These are phyloP conservation scores for Cantharis flavilabris DNA, from an alignment of 2,888 invertebrate species.

Conservation along the genomic window DNA sequence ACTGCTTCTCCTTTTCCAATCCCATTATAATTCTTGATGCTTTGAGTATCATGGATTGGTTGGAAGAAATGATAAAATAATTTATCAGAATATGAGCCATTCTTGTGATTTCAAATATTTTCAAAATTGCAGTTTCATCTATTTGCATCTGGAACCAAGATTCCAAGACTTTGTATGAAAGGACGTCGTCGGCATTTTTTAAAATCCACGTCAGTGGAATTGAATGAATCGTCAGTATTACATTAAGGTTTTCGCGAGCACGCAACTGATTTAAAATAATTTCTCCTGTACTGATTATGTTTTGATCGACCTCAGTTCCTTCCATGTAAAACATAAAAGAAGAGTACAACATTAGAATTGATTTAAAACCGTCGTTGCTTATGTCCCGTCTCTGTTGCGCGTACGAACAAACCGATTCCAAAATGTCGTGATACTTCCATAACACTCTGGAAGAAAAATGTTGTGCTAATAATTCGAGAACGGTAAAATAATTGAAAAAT, in stretches of 20 bases:
- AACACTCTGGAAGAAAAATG: background rate
- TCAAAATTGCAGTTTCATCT: background rate
- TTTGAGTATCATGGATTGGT: background rate
- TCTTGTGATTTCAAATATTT: background rate
- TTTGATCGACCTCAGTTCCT: background rate
- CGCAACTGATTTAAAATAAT: background rate
- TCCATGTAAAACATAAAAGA: no score
- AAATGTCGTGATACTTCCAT: background rate
- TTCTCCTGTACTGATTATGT: background rate
- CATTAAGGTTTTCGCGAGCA: background rate
- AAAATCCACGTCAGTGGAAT: background rate
- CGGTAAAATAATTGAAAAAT: no score
- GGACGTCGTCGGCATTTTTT: background rate
- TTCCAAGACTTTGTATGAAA: background rate
- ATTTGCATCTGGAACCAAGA: background rate
- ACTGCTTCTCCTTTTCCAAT: background rate
- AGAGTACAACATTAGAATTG: background rate
- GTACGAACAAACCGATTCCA: background rate
- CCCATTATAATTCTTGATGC: background rate
- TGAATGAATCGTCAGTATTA: background rate
- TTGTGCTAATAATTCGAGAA: no score
- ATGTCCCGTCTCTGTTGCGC: background rate
- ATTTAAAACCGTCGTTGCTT: background rate
- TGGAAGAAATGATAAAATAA: background rate
- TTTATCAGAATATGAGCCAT: background rate